Percentiles rank a stretch among this genome's conserved stretches.
phyloP scores from a whole-genome alignment of 2,113 vertebrate species.

The Glaucomys volans region DNA sequence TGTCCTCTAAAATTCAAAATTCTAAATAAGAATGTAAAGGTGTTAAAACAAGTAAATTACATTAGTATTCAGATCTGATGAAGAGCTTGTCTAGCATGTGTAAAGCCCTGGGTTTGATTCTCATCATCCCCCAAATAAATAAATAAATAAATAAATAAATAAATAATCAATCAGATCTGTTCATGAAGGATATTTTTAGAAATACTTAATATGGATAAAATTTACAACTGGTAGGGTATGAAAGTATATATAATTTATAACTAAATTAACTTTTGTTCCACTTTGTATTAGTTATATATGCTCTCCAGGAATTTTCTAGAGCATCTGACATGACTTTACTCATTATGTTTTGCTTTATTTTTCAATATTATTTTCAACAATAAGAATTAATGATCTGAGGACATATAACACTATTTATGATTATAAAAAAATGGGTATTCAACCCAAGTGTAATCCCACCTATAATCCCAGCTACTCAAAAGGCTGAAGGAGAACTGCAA shows the following conservation, averaged over 20 bases:
- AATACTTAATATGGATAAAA: not conserved
- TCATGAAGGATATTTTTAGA: not conserved
- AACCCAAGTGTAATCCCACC: not conserved
- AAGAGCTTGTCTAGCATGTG: not conserved
- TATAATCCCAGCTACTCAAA: not conserved
- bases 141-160: not conserved
- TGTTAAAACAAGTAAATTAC: not conserved
- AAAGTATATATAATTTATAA: conserved; percentile 24
- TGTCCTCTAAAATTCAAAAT: conserved; percentile 29
- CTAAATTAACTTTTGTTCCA: not conserved
- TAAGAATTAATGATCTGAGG: not conserved
- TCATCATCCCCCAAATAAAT: not conserved
- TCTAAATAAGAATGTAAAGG: not conserved
- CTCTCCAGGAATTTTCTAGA: not conserved
- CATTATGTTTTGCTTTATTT: conserved; percentile 20
- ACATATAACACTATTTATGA: not conserved
- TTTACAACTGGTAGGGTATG: not conserved
- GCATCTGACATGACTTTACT: not conserved
- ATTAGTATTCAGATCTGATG: not conserved
- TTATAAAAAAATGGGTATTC: not conserved
- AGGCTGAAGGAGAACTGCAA: not conserved
- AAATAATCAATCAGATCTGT: not conserved
- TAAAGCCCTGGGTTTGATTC: not conserved
- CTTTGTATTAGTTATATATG: not conserved
- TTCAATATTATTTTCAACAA: conserved; percentile 21